phyloP scores from a whole-genome alignment of 1,140 invertebrate genomes.

The Caenorhabditis elegans region WBcel235 BX284605.5:5096001-5096500 shows the following conservation, averaged over 20 bases:
- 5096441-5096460: too few species aligned
- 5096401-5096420: background rate
- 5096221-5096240: background rate
- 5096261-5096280: background rate
- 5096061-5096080: background rate
- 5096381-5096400: background rate
- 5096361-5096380: too few species aligned
- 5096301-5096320: background rate
- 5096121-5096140: background rate
- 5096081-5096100: background rate
- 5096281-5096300: background rate
- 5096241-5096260: background rate
- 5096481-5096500: too few species aligned
- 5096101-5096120: background rate
- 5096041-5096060: background rate
- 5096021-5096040: background rate
- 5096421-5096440: too few species aligned
- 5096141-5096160: too few species aligned
- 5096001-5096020: background rate
- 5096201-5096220: slow-evolving; percentile 14
- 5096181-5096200: background rate
- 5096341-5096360: too few species aligned
- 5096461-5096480: too few species aligned
- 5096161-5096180: background rate
- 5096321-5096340: too few species aligned